Base-by-base conservation (phyloP, 2,113 vertebrate species). In the Periophthalmus modestus region DNA sequence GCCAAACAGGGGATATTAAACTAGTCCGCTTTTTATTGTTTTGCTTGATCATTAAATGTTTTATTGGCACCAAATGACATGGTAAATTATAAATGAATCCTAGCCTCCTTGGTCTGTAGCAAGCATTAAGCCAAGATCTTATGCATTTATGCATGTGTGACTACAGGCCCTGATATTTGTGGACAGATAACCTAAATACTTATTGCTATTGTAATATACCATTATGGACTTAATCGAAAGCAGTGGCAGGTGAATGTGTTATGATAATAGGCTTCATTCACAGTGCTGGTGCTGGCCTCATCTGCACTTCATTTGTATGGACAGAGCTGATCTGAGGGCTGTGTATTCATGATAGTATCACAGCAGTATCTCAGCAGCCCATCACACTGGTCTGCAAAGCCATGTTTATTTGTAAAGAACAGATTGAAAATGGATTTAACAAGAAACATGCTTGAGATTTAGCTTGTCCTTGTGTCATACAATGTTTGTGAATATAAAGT, bases 251-350 rank as follows among this genome's bases (percentile, higher is more conserved):
- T 71, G 59, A 81, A 36, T 71, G 36, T 77, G 59, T 14, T 15
- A 79, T 68, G 18, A 66, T 19, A 68, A 67, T 58, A 46, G 39
- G 55, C 12, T 39, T 66, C 66, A 77, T 65, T 21, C 69, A 71
- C 72, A 65, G 34, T 79, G 62, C 71, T 78, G 75, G 28, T 48
- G 50, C 68, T 78, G 78, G 72, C 73, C 59, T 58, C 67, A 73
- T 55, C 74, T 62, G 28, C 50, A 69, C 58, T 61, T 62, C 69
- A 79, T 74, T 33, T 54, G 73, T 72, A 71, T 68, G 66, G 55
- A 36, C 69, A 72, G 48, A 66, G 39, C 58, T 74, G 24, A 70
- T 74, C 24, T 77, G 57, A 75, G 18, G 55, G 36, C 77, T 70
- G n/a, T 68, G 14, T 61, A 39, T 62, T 66, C 28, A 57, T 72